Conservation (phyloP, 2,888 invertebrate genomes). For the Ryuthela nishihirai region DNA sequence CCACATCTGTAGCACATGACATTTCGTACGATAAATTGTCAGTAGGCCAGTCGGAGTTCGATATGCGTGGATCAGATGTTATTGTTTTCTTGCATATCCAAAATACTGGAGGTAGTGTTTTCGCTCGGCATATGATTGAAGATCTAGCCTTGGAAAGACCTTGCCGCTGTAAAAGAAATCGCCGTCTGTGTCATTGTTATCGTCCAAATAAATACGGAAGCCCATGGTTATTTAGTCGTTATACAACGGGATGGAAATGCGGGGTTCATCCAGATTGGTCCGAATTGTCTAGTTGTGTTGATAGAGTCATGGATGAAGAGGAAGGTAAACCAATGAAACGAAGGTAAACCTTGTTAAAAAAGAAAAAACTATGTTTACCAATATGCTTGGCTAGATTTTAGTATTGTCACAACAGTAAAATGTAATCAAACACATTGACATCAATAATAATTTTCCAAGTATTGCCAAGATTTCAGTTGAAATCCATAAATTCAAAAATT, state of each 20-base stretch:
- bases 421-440: no score
- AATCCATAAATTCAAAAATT: no score
- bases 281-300: constrained; percentile 87
- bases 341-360: no score
- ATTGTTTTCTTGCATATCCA: constrained; percentile 98
- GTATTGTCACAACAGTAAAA: no score
- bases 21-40: neutral
- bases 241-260: constrained; percentile 97
- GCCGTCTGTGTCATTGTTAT: constrained; percentile 35
- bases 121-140: constrained; percentile 92
- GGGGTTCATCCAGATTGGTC: constrained; percentile 98
- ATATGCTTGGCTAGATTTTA: no score
- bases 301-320: constrained; percentile 82
- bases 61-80: constrained; percentile 75
- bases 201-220: constrained; percentile 38
- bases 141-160: constrained; percentile 88
- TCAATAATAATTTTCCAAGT: no score
- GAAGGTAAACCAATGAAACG: constrained; percentile 76
- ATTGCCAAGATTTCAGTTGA: no score
- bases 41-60: constrained; percentile 41
- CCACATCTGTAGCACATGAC: neutral
- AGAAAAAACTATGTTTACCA: no score
- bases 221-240: constrained; percentile 90
- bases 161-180: constrained; percentile 72
- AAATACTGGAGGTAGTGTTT: constrained; percentile 96